phyloP scores from a whole-genome alignment of 2,888 invertebrate species.

The Orthosia gracilis region DNA sequence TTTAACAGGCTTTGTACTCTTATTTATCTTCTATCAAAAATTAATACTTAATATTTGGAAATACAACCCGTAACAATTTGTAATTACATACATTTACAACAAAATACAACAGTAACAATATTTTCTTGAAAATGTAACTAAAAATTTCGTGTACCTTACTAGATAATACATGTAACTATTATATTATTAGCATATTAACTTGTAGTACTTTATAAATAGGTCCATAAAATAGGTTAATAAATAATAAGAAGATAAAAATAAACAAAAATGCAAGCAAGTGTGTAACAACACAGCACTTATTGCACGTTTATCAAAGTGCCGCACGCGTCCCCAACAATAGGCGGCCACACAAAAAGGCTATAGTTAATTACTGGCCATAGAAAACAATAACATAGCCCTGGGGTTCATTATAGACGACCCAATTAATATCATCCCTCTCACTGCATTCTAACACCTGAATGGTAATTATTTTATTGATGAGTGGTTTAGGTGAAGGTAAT shows the following conservation, averaged over 20 bases:
- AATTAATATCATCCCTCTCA: conserved; percentile 60
- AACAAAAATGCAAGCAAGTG: conserved; percentile 28
- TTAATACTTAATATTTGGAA: neutral
- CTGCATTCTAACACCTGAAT: conserved; percentile 53
- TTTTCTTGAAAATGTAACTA: too few species aligned
- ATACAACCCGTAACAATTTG: neutral
- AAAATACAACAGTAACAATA: too few species aligned
- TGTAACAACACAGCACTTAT: conserved; percentile 36
- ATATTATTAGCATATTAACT: too few species aligned
- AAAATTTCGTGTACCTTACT: too few species aligned
- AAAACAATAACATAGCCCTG: conserved; percentile 60
- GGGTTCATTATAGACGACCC: conserved; percentile 62
- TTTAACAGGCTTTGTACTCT: too few species aligned
- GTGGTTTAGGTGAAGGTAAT: conserved; percentile 40
- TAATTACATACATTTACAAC: neutral
- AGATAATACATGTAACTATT: neutral
- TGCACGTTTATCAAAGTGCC: conserved; percentile 63
- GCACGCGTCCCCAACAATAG: conserved; percentile 60
- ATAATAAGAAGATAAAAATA: conserved; percentile 6
- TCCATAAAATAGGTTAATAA: neutral
- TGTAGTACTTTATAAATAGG: neutral
- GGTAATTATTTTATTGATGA: conserved; percentile 55
- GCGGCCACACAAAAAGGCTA: conserved; percentile 49
- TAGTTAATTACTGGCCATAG: conserved; percentile 55
- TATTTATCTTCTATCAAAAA: neutral